phyloP scores from a whole-genome alignment of 2,888 invertebrate genomes.

The Colletes collaris region DNA sequence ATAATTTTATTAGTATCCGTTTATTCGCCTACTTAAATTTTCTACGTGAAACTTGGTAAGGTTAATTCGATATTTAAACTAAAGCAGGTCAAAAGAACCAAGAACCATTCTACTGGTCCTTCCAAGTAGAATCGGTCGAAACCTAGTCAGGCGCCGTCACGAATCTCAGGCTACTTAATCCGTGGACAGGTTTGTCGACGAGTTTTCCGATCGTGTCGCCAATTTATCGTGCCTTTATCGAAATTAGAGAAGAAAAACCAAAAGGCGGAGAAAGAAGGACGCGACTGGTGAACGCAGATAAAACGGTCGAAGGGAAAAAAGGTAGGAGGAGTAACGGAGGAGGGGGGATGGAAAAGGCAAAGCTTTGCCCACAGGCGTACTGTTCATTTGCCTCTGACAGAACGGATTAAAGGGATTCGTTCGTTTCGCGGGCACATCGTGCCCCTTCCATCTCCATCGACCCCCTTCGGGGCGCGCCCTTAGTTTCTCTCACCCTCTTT shows the following conservation, averaged over 20 bases:
- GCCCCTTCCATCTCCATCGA: neutral
- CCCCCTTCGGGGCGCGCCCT: neutral
- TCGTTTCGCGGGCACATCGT: constrained; percentile 50
- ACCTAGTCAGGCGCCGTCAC: neutral
- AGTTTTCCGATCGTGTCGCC: neutral
- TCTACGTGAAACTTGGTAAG: too few relatives aligned
- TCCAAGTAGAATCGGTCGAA: neutral
- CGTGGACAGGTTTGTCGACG: too few relatives aligned
- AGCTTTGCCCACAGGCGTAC: constrained; percentile 69
- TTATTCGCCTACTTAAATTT: too few relatives aligned
- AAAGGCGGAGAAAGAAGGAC: constrained; percentile 21
- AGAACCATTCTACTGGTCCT: too few relatives aligned
- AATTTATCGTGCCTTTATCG: constrained; percentile 26
- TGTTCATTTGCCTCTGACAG: constrained; percentile 76
- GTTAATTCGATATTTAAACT: too few relatives aligned
- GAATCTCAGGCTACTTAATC: neutral
- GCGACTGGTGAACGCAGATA: constrained; percentile 24
- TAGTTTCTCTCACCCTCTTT: constrained; percentile 11
- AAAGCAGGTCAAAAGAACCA: too few relatives aligned
- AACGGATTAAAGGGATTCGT: constrained; percentile 75
- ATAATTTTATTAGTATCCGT: too few relatives aligned
- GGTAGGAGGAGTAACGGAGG: neutral
- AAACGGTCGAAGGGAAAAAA: constrained; percentile 15
- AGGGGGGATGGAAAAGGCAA: constrained; percentile 28
- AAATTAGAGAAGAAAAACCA: constrained; percentile 36